Base-by-base conservation (phyloP, 2,113 vertebrate genomes). In the Panurus biarmicus region DNA sequence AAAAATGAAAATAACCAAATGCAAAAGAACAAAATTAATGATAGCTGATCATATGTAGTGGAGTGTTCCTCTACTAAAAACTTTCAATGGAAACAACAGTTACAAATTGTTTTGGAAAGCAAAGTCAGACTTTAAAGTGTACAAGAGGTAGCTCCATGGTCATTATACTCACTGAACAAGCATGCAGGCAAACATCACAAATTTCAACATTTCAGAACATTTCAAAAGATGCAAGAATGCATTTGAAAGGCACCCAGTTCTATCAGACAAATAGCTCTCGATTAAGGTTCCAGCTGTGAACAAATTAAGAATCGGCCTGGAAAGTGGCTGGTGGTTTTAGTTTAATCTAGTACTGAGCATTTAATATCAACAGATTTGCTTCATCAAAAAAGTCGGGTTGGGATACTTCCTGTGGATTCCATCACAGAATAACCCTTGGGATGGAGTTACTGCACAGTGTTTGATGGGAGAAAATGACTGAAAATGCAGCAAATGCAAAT, bases 271-370 rank as follows among this genome's bases (percentile, higher is more conserved):
- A 88, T 9, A 50, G 87, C 91, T 92, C 87, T 58, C n/a, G 83
- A 86, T 85, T 94, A 90, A 92, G 90, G 51, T 58, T 95, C 96
- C 97, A 94, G 82, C 96, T 94, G 96, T 91, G 97, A 96, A 48
- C 84, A 96, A 92, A 95, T 93, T 69, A 95, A 81, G 44, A 47
- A 36, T 42, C 60, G 48, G 85, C 87, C 87, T 50, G 74, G 85
- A 81, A 87, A 66, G 61, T 54, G 38, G 47, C 51, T 92, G 92
- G 42, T 87, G 94, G 53, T 26, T 88, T 60, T 89, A 71, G 90
- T 42, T 69, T 88, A 81, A 81, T 97, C 72, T 71, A 9, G 53
- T 54, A 36, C 71, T 16, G 29, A 47, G 51, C 33, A 8, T 89
- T 90, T 90, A 42, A 42, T 87, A 60, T 31, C 71, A 62, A 51